Evolutionary conservation across 2,113 vertebrate genomes (phyloP).

Genomic region (Fregata magnificens): DNA sequence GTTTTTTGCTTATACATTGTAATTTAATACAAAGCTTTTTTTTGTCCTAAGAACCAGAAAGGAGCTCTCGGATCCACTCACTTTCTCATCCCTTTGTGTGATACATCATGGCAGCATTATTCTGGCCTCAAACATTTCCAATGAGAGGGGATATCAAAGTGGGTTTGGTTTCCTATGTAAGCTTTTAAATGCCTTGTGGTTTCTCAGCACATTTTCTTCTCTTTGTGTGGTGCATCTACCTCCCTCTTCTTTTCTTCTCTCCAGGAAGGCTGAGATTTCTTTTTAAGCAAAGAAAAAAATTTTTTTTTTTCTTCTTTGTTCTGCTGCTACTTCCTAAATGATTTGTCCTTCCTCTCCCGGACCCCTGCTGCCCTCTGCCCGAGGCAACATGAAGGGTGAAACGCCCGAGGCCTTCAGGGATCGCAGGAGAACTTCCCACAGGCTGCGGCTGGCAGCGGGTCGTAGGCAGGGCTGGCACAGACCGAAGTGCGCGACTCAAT

Average conservation of each 20-base stretch:
- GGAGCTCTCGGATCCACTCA: neutral
- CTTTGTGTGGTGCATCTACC: conserved; percentile 15
- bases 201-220: conserved; percentile 42
- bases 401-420: neutral
- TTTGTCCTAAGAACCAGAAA: neutral
- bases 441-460: neutral
- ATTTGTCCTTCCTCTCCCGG: neutral
- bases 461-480: neutral
- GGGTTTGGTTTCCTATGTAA: conserved; percentile 6
- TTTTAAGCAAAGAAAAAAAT: neutral
- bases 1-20: neutral
- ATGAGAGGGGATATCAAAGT: conserved; percentile 57
- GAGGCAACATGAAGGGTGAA: neutral
- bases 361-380: neutral
- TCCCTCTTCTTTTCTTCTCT: conserved; percentile 18
- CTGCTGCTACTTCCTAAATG: neutral
- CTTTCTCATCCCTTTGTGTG: conserved; percentile 8
- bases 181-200: conserved; percentile 37
- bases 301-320: neutral
- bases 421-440: accelerated
- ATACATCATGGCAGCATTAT: conserved; percentile 21
- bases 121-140: neutral
- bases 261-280: conserved; percentile 10
- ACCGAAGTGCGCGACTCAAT: neutral
- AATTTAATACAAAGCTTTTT: neutral